Conservation (phyloP, 2,888 invertebrate species). For the Clistopyga incitator region DNA sequence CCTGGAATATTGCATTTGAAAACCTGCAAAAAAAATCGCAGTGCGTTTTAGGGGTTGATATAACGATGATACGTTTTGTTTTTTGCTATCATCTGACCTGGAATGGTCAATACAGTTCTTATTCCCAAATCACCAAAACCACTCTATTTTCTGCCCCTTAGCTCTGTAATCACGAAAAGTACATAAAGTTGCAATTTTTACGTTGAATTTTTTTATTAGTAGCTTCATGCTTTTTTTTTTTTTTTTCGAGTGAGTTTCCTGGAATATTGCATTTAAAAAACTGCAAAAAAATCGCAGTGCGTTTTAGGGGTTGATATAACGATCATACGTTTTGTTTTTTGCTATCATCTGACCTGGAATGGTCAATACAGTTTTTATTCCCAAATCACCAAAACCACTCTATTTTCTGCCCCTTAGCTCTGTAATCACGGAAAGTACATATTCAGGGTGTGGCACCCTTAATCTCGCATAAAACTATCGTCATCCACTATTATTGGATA, state of each 20-base stretch:
- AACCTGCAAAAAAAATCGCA: too few species aligned
- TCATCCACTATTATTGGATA: conserved; percentile 28
- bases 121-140: neutral
- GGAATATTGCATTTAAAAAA: too few species aligned
- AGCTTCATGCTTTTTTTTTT: too few species aligned
- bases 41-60: too few species aligned
- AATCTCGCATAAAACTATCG: conserved; percentile 16
- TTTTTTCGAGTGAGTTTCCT: too few species aligned
- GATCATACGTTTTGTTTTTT: neutral
- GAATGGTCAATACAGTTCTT: neutral
- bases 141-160: neutral
- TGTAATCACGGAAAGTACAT: conserved; percentile 4
- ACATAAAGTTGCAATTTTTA: too few species aligned
- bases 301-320: too few species aligned
- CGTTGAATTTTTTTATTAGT: too few species aligned
- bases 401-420: neutral
- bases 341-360: neutral
- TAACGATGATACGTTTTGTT: too few species aligned
- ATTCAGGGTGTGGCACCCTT: conserved; percentile 1
- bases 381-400: neutral
- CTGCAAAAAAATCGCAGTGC: too few species aligned
- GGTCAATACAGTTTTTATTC: neutral
- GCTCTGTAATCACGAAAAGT: conserved; percentile 4
- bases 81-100: neutral
- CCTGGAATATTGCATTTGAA: too few species aligned